phyloP scores from a whole-genome alignment of 2,888 invertebrate genomes.

The Nasonia oneida region DNA sequence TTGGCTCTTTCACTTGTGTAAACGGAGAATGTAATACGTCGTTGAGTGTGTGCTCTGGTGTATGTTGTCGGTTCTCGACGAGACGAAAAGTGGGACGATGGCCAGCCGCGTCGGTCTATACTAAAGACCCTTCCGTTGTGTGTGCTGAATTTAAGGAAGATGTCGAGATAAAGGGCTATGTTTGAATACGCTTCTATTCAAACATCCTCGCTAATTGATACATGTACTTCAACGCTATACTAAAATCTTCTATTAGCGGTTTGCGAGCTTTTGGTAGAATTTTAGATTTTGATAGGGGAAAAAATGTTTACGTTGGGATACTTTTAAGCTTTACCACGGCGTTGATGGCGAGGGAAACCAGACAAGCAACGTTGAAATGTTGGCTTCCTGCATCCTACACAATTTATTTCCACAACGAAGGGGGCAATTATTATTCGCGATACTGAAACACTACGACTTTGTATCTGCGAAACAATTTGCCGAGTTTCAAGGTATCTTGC shows the following conservation, averaged over 20 bases:
- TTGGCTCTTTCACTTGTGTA: neutral
- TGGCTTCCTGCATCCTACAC: neutral
- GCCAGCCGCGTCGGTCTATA: neutral
- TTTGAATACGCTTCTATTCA: conserved; percentile 2
- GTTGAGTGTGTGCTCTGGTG: neutral
- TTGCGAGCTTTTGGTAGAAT: neutral
- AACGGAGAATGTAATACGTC: neutral
- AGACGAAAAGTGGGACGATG: conserved; percentile 1
- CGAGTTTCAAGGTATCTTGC: conserved; percentile 54
- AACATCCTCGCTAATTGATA: conserved; percentile 42
- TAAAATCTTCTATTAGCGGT: neutral
- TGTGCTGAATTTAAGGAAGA: conserved; percentile 18
- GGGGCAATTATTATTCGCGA: conserved; percentile 48
- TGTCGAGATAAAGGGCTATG: conserved; percentile 6
- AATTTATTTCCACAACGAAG: conserved; percentile 42
- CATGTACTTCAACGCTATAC: conserved; percentile 1
- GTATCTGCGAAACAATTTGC: conserved; percentile 54
- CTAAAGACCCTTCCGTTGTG: neutral
- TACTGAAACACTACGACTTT: conserved; percentile 37
- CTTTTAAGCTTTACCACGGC: too few relatives aligned
- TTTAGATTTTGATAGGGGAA: neutral
- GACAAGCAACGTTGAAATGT: neutral
- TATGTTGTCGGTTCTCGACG: neutral
- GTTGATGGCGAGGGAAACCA: neutral
- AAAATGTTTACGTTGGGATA: neutral